Conservation (phyloP, 2,888 invertebrate species). For the Agonopterix arenella region DNA sequence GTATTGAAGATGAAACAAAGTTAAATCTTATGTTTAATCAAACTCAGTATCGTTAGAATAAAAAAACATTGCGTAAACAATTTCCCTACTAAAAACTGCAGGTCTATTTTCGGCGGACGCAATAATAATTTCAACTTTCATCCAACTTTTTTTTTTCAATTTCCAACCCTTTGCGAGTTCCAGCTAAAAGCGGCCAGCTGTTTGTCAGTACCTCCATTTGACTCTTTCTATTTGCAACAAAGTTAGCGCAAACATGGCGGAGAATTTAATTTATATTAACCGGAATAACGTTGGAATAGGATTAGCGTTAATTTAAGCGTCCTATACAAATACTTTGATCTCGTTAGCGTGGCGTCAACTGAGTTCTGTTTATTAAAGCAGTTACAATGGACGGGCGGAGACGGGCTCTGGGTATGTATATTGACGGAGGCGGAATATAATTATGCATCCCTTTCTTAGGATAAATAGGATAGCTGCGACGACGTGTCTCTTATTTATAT, state of each 20-base stretch:
- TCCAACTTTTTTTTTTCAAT: neutral
- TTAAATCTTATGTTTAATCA: too few species aligned
- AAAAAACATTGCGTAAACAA: too few species aligned
- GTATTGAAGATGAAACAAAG: too few species aligned
- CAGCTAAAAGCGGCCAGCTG: slow-evolving; percentile 1
- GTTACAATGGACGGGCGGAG: slow-evolving; percentile 20
- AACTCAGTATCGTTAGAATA: too few species aligned
- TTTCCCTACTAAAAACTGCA: too few species aligned
- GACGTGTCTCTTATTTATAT: too few species aligned
- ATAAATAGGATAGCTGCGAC: too few species aligned
- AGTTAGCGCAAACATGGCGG: slow-evolving; percentile 22
- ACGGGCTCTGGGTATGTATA: neutral
- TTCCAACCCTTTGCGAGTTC: neutral
- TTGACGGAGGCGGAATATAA: neutral
- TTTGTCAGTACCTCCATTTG: slow-evolving; percentile 8
- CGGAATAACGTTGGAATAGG: slow-evolving; percentile 31
- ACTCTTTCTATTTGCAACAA: slow-evolving; percentile 17
- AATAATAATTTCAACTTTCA: too few species aligned
- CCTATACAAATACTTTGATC: slow-evolving; percentile 53
- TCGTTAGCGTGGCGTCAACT: slow-evolving; percentile 29
- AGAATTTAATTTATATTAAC: slow-evolving; percentile 42
- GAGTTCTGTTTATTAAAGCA: slow-evolving; percentile 28
- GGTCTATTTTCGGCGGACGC: too few species aligned
- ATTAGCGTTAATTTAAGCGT: slow-evolving; percentile 46
- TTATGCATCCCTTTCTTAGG: too few species aligned